Conservation (phyloP, 2,888 invertebrate genomes). For the Protophormia terraenovae region DNA sequence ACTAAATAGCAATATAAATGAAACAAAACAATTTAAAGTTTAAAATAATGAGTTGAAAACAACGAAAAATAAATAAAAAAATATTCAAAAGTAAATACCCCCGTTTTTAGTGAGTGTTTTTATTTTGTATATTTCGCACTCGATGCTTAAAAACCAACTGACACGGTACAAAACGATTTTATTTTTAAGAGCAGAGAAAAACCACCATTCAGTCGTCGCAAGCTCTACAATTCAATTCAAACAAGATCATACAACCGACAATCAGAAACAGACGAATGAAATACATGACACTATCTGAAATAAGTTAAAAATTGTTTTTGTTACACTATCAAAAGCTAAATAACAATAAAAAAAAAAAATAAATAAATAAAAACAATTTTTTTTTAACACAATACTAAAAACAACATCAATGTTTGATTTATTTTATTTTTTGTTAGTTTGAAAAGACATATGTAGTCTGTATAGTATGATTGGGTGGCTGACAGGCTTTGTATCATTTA, state of each 20-base stretch:
- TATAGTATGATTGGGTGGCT: background rate
- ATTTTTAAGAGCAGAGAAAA: slow-evolving; percentile 29
- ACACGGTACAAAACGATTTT: slow-evolving; percentile 19
- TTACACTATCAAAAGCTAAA: slow-evolving; percentile 54
- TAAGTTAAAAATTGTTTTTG: slow-evolving; percentile 60
- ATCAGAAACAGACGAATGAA: slow-evolving; percentile 36
- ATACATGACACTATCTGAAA: slow-evolving; percentile 54
- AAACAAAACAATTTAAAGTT: background rate
- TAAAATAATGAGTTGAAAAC: background rate
- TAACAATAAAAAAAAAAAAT: slow-evolving; percentile 19
- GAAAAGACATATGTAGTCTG: background rate
- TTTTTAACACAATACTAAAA: background rate
- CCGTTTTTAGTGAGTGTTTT: background rate
- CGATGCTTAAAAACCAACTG: slow-evolving; percentile 64
- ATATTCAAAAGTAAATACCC: background rate
- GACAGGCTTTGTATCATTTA: background rate
- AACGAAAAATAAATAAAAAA: background rate
- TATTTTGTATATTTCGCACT: slow-evolving; percentile 50
- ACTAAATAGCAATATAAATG: background rate
- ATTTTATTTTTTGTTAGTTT: background rate
- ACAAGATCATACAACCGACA: slow-evolving; percentile 51
- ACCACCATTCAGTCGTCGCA: too few relatives aligned
- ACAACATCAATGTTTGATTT: slow-evolving; percentile 15
- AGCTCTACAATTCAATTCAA: slow-evolving; percentile 18
- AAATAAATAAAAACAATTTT: background rate